Evolutionary conservation across 2,888 invertebrate genomes (phyloP).

Genomic region (Adelognathus sp.): DNA sequence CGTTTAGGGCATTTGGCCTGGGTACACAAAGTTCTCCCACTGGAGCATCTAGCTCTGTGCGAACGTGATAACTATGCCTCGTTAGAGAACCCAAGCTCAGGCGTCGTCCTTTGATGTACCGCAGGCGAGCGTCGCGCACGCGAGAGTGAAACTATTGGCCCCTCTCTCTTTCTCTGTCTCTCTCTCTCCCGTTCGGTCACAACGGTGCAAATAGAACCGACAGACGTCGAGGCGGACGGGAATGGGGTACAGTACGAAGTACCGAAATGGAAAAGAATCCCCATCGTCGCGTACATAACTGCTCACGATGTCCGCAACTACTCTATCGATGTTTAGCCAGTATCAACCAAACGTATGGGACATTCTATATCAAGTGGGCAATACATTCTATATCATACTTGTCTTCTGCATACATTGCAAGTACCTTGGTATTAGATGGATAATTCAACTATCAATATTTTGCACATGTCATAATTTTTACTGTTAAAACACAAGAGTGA

Average conservation of each 20-base stretch:
- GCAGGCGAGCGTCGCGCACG: conserved; percentile 60
- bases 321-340: conserved; percentile 69
- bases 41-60: conserved; percentile 61
- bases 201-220: not conserved
- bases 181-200: not conserved
- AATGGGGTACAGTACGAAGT: conserved; percentile 27
- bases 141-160: not conserved
- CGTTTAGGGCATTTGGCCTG: not conserved
- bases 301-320: conserved; percentile 66
- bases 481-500: no score
- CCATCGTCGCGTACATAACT: conserved; percentile 26
- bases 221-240: not conserved
- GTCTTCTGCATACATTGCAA: no score
- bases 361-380: not conserved
- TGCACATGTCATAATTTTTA: no score
- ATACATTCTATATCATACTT: no score
- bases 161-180: no score
- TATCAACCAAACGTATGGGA: not conserved
- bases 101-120: conserved; percentile 73
- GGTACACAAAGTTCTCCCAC: not conserved
- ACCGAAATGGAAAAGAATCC: conserved; percentile 12
- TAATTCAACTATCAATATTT: no score
- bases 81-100: conserved; percentile 61
- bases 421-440: no score
- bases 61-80: conserved; percentile 76